phyloP scores from a whole-genome alignment of 2,113 vertebrate species.

The Microcebus lehilahytsara region DNA sequence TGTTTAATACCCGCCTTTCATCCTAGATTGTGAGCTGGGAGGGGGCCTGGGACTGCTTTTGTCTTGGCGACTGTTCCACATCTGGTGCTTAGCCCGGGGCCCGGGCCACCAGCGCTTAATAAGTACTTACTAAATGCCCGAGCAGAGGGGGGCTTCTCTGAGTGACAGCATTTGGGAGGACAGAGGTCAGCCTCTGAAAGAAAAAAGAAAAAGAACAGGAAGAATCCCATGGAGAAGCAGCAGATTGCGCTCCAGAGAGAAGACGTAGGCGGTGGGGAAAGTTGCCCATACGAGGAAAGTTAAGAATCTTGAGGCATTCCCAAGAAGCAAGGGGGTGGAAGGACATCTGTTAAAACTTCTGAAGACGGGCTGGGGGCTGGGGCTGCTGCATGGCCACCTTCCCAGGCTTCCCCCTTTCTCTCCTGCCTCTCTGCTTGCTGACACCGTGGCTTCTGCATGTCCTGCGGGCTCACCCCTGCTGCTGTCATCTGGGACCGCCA shows the following conservation, averaged over 20 bases:
- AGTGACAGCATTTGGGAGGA: background rate
- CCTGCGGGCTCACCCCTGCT: background rate
- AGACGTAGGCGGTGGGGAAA: slow-evolving; percentile 46
- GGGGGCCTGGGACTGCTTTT: background rate
- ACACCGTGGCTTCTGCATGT: background rate
- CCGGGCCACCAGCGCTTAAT: background rate
- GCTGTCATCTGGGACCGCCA: background rate
- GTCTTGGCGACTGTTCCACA: background rate
- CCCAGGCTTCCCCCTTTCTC: background rate
- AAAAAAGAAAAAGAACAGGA: background rate
- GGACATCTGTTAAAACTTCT: slow-evolving; percentile 56
- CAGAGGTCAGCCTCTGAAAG: background rate
- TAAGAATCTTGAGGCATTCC: slow-evolving; percentile 55
- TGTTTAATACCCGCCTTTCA: background rate
- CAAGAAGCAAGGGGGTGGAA: slow-evolving; percentile 18
- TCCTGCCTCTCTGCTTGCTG: background rate
- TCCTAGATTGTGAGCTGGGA: background rate
- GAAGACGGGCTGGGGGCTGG: background rate
- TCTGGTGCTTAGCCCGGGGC: background rate
- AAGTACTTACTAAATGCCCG: background rate
- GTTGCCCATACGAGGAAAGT: slow-evolving; percentile 29
- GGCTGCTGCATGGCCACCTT: background rate
- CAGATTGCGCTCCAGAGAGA: slow-evolving; percentile 59
- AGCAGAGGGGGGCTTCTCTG: background rate
- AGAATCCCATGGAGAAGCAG: background rate